Evolutionary conservation across 2,888 invertebrate genomes (phyloP), one percentile per base, ranked within the genome.

Genomic region (Calameuta idolon): DNA sequence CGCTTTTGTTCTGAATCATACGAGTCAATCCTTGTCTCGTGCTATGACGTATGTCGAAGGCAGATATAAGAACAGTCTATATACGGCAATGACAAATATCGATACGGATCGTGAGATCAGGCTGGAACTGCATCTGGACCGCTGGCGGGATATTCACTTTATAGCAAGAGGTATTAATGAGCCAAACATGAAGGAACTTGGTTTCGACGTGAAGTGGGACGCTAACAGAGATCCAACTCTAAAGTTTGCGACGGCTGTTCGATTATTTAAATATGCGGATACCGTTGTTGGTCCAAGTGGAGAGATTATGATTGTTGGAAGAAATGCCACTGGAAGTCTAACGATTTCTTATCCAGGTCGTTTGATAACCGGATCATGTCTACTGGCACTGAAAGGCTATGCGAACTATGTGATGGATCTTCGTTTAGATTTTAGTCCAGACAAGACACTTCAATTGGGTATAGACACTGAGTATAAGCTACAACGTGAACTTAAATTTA

Each of bases 161-260:
- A 94, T 94, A 0, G 92, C 95, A 81, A 94, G 94, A 80, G 94
- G 94, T 3, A 93, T 94, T 81, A 93, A 94, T 69, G 93, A 94
- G 11, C 92, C 93, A 0, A 91, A 92, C 15, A 93, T 94, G 76
- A 96, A 96, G 87, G 94, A 95, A 35, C 92, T 95, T 0, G 95
- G 95, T 5, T 92, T 96, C 1, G 95, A 96, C 78, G 89, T 97
- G 31, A 96, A 96, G 90, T 97, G 97, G 97, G 97, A 97, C 88
- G 96, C 96, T 0, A 97, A 97, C 90, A 93, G 97, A 11, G 96
- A 97, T 92, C 97, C 97, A 0, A 94, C 95, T 74, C 94, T 96
- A 89, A 95, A 95, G 89, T 92, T 96, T 80, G 93, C 94, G 83
- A 91, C 94, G 0, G 94, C 94, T 77, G 92, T 95, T 0, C 94